Percentiles rank a stretch among this genome's conserved stretches.
Conservation (phyloP, 1,140 invertebrate species). For the Drosophila sucinea region DNA sequence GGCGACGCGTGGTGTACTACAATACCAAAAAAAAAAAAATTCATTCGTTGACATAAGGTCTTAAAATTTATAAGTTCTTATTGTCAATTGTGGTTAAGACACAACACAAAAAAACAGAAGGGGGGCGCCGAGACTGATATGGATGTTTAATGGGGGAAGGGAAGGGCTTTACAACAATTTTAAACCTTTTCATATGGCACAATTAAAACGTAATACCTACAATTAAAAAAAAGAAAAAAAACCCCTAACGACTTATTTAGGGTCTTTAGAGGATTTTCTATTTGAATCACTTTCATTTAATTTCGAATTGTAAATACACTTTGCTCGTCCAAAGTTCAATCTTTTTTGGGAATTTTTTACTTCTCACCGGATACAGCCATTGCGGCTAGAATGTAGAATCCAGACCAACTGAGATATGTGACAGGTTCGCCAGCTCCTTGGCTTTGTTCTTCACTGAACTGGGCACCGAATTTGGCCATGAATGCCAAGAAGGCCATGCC, state of each 20-base stretch:
- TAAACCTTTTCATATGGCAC: not conserved
- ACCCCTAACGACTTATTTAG: no score
- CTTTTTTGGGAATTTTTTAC: not conserved
- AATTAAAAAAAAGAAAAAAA: constrained; percentile 1
- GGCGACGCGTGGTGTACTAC: constrained; percentile 12
- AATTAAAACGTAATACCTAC: constrained; percentile 3
- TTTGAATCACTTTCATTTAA: not conserved
- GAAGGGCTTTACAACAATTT: constrained; percentile 12
- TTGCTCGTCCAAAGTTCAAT: constrained; percentile 33
- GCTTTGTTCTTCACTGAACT: constrained; percentile 20
- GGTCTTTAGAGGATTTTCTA: no score
- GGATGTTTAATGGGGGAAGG: not conserved
- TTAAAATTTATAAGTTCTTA: constrained; percentile 76
- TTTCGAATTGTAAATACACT: constrained; percentile 7
- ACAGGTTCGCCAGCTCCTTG: constrained; percentile 30
- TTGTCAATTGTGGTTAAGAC: constrained; percentile 50
- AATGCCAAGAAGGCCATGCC: constrained; percentile 71
- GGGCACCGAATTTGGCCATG: constrained; percentile 63
- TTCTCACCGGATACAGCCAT: constrained; percentile 34
- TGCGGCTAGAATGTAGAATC: constrained; percentile 46
- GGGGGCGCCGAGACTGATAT: not conserved
- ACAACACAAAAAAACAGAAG: no score
- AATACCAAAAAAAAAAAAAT: constrained; percentile 28
- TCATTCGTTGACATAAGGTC: constrained; percentile 70
- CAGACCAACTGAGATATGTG: constrained; percentile 52